Base-by-base conservation (phyloP, 2,888 invertebrate genomes). In the Drosophila kanekoi region DNA sequence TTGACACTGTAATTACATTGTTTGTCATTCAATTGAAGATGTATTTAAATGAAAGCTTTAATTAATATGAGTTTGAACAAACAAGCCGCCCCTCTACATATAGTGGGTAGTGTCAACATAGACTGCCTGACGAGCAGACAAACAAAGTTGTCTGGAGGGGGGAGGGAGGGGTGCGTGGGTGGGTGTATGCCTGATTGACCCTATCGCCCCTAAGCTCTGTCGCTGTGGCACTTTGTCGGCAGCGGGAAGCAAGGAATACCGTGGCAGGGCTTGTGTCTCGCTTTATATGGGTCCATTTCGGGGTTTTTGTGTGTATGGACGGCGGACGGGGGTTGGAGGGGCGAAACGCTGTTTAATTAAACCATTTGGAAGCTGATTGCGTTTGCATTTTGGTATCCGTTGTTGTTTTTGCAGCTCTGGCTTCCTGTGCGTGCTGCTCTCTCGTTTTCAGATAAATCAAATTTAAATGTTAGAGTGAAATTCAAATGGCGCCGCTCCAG, bases 341-440 rank as follows among this genome's bases (percentile, higher is more conserved):
- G 37, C 14, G 43, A 35, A 9, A 40, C 41, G 48, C 52, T 77
- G 77, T 61, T 77, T 79, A 79, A 79, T 79, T 79, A 79, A 79
- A 83, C 77, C 83, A 78, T 83, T 80, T 83, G 67, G 67, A 76
- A 77, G 73, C 67, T 77, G 67, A 83, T 83, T 80, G 81, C 81
- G 77, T 83, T 72, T 60, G 62, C 72, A 80, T 52, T 72, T 75
- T 18, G 41, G 41, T 37, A 51, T 18, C 40, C 23, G 38, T 45
- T 56, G 48, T 32, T 44, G 43, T 40, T 49, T 33, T 18, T 59
- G 38, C 9, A 38, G 43, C 1, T 37, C 54, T 8, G 53, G 44
- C 5, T 37, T 32, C 14, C 18, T 43, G 41, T 20, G 41, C 40
- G 32, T 54, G 41, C 57, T 43, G 44, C 53, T 44, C 43, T 44